These are phyloP conservation scores for Nycticryphes semicollaris DNA, from an alignment of 2,113 vertebrate species.

Conservation along the genomic window DNA sequence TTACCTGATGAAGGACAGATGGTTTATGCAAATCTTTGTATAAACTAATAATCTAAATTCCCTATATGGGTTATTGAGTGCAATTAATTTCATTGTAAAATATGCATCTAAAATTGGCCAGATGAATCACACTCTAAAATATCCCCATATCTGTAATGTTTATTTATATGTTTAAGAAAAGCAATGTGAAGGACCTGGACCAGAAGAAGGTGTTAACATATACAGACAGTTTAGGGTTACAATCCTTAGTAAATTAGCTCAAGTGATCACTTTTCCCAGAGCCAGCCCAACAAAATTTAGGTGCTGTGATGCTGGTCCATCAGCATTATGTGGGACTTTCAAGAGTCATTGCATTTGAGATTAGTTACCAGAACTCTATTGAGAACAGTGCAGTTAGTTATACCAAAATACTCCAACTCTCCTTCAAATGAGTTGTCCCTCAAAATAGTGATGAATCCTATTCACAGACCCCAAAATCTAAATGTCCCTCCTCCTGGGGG, in stretches of 20 bases:
- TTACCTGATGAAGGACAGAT: background rate
- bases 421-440: background rate
- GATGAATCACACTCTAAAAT: background rate
- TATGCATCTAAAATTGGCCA: background rate
- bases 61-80: background rate
- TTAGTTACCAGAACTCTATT: background rate
- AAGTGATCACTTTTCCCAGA: background rate
- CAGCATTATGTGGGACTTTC: background rate
- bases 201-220: background rate
- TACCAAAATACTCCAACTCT: background rate
- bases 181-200: fast-evolving
- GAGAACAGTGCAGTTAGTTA: background rate
- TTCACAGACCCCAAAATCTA: background rate
- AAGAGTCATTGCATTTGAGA: background rate
- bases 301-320: background rate
- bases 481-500: background rate
- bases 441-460: background rate
- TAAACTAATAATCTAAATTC: background rate
- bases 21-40: background rate
- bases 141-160: background rate
- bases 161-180: background rate
- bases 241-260: background rate
- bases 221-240: background rate
- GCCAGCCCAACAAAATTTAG: background rate
- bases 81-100: background rate